Evolutionary conservation across 2,113 vertebrate species (phyloP), one percentile per base, ranked within the genome.

Genomic region (Ibidorhyncha struthersii): DNA sequence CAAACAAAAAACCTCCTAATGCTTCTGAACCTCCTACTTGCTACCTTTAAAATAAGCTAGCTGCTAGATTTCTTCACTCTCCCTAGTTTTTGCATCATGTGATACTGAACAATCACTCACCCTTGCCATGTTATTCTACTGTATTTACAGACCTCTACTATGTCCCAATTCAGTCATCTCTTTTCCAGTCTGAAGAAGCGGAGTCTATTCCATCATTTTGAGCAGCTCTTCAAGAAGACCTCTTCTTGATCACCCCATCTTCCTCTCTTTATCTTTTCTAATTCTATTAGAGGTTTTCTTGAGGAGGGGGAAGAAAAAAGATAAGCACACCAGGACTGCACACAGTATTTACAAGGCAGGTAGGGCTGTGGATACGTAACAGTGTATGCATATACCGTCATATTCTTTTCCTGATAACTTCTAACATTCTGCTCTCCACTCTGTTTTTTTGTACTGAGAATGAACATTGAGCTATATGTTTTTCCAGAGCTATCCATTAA

Each of bases 151-250:
- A 47, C 52, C 29, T 82, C 78, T 85, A 30, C 79, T 50, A 62
- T 3, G 16, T 47, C n/a, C 74, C 69, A 74, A 90, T 66, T 91
- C 84, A 91, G 50, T 85, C 56, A 52, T 14, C 43, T 82, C 59
- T 50, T 55, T 41, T 41, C 32, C 62, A 80, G 26, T 23, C 71
- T 86, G 86, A 89, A 94, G n/a, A 47, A 53, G 49, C 22, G 69
- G 71, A 90, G 40, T 61, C 52, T 86, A 80, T 85, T 82, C 79
- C 85, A 52, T 12, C 66, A 63, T 40, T 47, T 70, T 9, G 17
- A 86, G 69, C 55, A 87, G 65, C 77, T 82, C n/a, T 87, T 84
- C 59, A 82, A 56, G 71, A 90, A 90, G 58, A 18, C 21, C 70
- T 90, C 30, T 38, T 76, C 88, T 88, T 82, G 49, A 92, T 86